These are phyloP conservation scores for Halyomorpha halys DNA, from an alignment of 1,140 invertebrate genomes.

Conservation along the genomic window DNA sequence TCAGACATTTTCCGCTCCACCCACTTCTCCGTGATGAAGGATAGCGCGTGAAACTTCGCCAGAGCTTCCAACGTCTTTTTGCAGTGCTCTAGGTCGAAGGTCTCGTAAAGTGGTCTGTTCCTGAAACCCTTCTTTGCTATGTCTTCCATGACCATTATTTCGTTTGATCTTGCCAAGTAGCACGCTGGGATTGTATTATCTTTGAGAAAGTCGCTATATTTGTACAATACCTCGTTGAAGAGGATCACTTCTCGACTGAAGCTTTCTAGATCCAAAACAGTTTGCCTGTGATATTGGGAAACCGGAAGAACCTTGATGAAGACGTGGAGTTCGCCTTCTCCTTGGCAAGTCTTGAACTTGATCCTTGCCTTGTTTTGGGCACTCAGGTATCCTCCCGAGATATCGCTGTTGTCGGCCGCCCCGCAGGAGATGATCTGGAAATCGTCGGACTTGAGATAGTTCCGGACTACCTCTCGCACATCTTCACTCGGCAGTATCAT, in stretches of 20 bases:
- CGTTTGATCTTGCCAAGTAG: constrained; percentile 10
- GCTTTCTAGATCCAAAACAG: background rate
- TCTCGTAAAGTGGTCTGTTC: background rate
- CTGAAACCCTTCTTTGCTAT: background rate
- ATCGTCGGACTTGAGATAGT: too few species aligned
- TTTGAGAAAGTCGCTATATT: background rate
- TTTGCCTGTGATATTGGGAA: background rate
- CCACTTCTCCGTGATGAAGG: constrained; percentile 2
- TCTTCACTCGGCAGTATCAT: too few species aligned
- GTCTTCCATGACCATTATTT: constrained; percentile 12
- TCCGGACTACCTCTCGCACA: too few species aligned
- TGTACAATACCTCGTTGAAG: background rate
- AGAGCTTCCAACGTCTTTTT: background rate
- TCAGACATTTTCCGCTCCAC: background rate
- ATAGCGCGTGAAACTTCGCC: background rate
- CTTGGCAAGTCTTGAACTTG: background rate
- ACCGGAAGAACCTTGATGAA: background rate
- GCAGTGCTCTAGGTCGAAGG: background rate
- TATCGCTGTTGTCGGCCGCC: background rate
- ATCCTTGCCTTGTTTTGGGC: background rate
- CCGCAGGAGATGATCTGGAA: background rate
- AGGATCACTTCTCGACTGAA: background rate
- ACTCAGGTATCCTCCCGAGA: background rate
- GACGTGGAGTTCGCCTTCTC: background rate
- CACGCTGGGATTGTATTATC: background rate